These are phyloP conservation scores for Hedya salicella DNA, from an alignment of 2,888 invertebrate species.

Conservation along the genomic window DNA sequence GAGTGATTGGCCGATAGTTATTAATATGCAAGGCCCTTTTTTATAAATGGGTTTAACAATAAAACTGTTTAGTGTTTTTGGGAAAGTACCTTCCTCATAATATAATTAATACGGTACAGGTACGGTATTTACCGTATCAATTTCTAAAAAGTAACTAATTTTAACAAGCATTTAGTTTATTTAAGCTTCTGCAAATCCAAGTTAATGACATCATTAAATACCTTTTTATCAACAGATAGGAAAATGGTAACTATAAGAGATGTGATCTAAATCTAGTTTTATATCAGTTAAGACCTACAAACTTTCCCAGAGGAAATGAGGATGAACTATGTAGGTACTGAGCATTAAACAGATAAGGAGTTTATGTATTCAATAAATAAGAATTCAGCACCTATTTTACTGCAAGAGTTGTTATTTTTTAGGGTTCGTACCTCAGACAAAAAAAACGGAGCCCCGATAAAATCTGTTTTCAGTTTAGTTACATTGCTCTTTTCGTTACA, in stretches of 20 bases:
- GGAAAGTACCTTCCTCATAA: no score
- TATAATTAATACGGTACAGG: no score
- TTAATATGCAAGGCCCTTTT: no score
- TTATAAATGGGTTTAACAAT: no score
- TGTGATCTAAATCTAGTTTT: constrained; percentile 24
- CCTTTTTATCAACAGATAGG: background rate
- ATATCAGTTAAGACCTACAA: constrained; percentile 18
- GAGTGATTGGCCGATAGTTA: no score
- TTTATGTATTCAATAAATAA: constrained; percentile 19
- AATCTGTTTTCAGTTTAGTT: no score
- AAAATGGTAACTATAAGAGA: constrained; percentile 25
- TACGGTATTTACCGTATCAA: no score
- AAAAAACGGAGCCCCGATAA: no score
- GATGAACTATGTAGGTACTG: constrained; percentile 9
- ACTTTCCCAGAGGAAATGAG: constrained; percentile 39
- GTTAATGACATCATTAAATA: constrained; percentile 10
- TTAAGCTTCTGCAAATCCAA: constrained; percentile 8
- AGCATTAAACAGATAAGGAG: constrained; percentile 22
- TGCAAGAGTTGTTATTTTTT: background rate
- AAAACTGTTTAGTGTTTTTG: no score
- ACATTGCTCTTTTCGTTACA: no score
- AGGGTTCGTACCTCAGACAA: constrained; percentile 3
- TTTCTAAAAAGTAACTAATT: no score
- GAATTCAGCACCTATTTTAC: background rate
- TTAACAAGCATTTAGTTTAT: background rate